Conservation (phyloP, 2,888 invertebrate species). For the Drosophila meridiana region DNA sequence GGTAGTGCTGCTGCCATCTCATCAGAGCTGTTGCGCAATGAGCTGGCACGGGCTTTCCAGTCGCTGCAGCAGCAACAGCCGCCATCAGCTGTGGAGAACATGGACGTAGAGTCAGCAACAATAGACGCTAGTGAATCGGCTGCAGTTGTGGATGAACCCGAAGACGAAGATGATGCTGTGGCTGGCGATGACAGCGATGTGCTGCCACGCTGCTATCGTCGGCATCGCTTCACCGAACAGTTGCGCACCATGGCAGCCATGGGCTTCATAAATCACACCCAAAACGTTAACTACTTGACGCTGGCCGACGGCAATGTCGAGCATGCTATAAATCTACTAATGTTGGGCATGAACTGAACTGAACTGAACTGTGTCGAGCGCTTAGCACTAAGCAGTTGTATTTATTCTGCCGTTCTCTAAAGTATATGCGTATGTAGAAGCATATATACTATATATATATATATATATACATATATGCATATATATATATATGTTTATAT, state of each 20-base stretch:
- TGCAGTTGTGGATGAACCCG: conserved; percentile 53
- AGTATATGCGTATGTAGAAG: conserved; percentile 29
- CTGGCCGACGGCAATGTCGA: conserved; percentile 93
- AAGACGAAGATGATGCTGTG: conserved; percentile 56
- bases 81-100: conserved; percentile 42
- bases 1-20: conserved; percentile 86
- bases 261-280: conserved; percentile 93
- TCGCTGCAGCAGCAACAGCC: conserved; percentile 45
- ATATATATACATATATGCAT: conserved; percentile 25
- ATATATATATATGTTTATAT: conserved; percentile 34
- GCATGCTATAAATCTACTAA: conserved; percentile 95
- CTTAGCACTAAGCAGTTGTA: conserved; percentile 42
- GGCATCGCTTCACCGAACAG: conserved; percentile 86
- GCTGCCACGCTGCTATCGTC: conserved; percentile 75
- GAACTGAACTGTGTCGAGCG: conserved; percentile 55
- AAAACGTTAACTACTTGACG: conserved; percentile 93
- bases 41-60: conserved; percentile 82
- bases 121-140: conserved; percentile 15
- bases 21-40: conserved; percentile 92
- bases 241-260: conserved; percentile 94
- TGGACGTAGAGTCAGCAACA: conserved; percentile 53
- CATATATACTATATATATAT: conserved; percentile 10
- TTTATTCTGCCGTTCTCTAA: conserved; percentile 61
- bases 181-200: conserved; percentile 72
- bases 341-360: conserved; percentile 85